These are phyloP conservation scores for Sphenopsis melanotis DNA, from an alignment of 2,797 vertebrate genomes.

Conservation along the genomic window DNA sequence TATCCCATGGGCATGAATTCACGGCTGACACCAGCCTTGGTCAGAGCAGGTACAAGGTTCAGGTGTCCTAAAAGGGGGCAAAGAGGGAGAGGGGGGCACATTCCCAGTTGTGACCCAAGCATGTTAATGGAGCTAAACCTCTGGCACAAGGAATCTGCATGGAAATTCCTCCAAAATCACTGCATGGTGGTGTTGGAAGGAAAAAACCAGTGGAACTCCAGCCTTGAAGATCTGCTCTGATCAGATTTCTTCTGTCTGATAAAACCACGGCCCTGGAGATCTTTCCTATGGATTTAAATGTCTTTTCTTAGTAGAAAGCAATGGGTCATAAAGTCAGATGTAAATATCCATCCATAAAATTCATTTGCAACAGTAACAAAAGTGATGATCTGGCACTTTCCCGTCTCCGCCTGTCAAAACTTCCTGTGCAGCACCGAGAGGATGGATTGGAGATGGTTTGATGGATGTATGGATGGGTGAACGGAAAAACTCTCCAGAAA, in stretches of 20 bases:
- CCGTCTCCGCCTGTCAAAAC: background rate
- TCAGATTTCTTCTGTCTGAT: background rate
- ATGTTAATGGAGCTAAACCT: background rate
- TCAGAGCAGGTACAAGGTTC: background rate
- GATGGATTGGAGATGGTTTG: slow-evolving; percentile 21
- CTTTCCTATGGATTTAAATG: background rate
- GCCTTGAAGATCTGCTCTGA: background rate
- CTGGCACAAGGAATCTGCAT: background rate
- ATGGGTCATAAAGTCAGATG: background rate
- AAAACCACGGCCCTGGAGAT: background rate
- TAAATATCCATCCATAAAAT: slow-evolving; percentile 31
- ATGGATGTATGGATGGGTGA: background rate
- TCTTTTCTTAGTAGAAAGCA: background rate
- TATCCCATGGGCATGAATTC: background rate
- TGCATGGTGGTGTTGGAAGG: background rate
- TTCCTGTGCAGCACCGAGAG: background rate
- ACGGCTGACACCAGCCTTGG: background rate
- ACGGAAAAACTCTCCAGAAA: background rate
- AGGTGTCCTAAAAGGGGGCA: background rate
- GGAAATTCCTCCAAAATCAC: background rate
- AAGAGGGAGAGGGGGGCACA: background rate
- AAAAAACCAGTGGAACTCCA: background rate
- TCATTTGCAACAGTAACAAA: slow-evolving; percentile 30
- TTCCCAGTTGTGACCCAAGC: background rate
- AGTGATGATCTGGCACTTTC: slow-evolving; percentile 30